Evolutionary conservation across 30 jellyfish, hydroid and myxozoan species (phyloP).

Genomic region (Mastigias papua): DNA sequence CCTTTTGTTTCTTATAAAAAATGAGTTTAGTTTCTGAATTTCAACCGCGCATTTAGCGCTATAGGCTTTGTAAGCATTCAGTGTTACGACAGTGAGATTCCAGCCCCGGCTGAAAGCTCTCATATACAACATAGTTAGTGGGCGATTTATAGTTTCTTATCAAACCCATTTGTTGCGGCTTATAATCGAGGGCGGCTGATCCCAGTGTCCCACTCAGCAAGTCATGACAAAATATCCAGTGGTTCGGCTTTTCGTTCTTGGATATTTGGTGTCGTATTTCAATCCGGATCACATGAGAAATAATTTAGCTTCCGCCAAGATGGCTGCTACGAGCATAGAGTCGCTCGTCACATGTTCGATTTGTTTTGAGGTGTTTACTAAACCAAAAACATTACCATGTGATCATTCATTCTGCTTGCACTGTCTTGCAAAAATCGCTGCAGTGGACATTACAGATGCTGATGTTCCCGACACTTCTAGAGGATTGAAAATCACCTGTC

Average conservation of each 20-base stretch:
- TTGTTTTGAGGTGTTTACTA: constrained; percentile 9
- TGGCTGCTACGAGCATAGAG: not conserved
- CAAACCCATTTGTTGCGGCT: no score
- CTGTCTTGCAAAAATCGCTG: constrained; percentile 14
- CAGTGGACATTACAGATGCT: not conserved
- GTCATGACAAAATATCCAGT: not conserved
- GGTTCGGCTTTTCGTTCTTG: not conserved
- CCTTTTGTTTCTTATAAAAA: no score
- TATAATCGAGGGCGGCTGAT: not conserved
- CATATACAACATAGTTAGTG: not conserved
- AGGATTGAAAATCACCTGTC: not conserved
- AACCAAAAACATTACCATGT: constrained; percentile 34
- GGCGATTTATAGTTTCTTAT: no score
- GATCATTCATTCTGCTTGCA: constrained; percentile 37
- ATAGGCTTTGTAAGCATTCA: no score
- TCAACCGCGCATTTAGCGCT: no score
- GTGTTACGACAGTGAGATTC: not conserved
- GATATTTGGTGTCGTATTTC: not conserved
- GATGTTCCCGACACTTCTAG: not conserved
- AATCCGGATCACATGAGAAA: constrained; percentile 10
- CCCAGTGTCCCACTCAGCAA: not conserved
- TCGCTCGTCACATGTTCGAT: not conserved
- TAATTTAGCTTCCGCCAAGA: not conserved
- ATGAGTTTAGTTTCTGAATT: no score
- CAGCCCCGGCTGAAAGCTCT: not conserved